Evolutionary conservation across 2,888 invertebrate species (phyloP).

Genomic region (Lithophane ornitopus): DNA sequence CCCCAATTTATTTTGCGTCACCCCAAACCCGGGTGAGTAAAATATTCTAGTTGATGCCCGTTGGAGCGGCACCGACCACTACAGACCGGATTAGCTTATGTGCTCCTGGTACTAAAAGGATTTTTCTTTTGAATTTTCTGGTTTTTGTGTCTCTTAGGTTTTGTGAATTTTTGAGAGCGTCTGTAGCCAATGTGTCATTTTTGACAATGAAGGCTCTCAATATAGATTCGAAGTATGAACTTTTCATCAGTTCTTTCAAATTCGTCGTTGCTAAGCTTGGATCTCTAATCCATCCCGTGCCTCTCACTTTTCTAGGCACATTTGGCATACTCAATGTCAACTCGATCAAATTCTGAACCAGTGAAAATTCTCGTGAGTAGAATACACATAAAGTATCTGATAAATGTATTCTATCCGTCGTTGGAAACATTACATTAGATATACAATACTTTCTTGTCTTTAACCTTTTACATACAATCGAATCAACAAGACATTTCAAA

Average conservation of each 20-base stretch:
- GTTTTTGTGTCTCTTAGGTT: constrained; percentile 16
- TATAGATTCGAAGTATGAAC: background rate
- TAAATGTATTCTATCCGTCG: background rate
- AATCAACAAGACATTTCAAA: constrained; percentile 11
- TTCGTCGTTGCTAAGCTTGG: background rate
- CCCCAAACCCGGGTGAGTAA: constrained; percentile 59
- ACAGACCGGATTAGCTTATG: constrained; percentile 62
- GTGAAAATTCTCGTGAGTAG: background rate
- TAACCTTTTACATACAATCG: constrained; percentile 4
- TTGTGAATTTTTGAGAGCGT: constrained; percentile 23
- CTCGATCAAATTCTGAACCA: background rate
- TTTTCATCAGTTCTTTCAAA: background rate
- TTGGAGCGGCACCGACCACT: constrained; percentile 58
- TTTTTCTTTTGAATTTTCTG: constrained; percentile 43
- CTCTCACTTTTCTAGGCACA: background rate
- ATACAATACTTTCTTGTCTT: background rate
- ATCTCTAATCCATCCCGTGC: background rate
- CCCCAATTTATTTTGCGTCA: constrained; percentile 69
- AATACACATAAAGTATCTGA: background rate
- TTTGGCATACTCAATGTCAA: constrained; percentile 4
- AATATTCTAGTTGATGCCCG: constrained; percentile 67
- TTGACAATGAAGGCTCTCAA: background rate
- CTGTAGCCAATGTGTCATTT: constrained; percentile 1
- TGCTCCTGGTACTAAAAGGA: constrained; percentile 41
- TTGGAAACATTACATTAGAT: background rate